Base-by-base conservation (phyloP, 1,140 invertebrate species). In the Drosophila equinoxialis region DNA sequence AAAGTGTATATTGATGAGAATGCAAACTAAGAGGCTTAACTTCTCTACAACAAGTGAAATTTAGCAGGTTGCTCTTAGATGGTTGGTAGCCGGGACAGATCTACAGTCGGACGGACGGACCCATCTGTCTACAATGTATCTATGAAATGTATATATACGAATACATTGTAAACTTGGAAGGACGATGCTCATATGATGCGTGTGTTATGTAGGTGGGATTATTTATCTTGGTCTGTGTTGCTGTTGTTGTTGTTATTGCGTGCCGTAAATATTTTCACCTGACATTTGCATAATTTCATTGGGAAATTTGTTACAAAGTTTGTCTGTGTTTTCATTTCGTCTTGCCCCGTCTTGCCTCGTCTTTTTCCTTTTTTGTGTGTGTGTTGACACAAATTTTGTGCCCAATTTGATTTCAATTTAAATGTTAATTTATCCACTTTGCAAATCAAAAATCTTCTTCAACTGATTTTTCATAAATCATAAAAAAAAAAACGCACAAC, bases 321-420 rank as follows among this genome's bases (percentile, higher is more conserved):
- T 51, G 45, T 51, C 20, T 51, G 45, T 51, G 14, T 51, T 33
- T 54, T 54, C 10, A 35, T 37, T 30, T 30, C 30, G 35, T 23
- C 51, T 64, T 10, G 20, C 13, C 30, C 30, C 41, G 10, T 51
- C 8, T 23, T 23, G 30, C 6, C n/a, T 6, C 14, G 42, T 7
- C 14, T 45, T 1, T 39, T 13, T 39, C 2, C 20, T 20, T 48
- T 20, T 48, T 8, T 6, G 17, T 48, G 14, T 48, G 14, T 48
- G 6, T 33, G 23, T 39, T 57, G 45, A 57, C 42, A 59, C 26
- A 51, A 51, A 51, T 51, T 51, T 65, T 54, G 62, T 63, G 58
- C 64, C 6, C 58, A 72, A 72, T 67, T 71, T 66, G 8, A 68
- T 68, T 60, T 64, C 42, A 39, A 70, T 70, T 65, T 54, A 70